Base-by-base conservation (phyloP, 2,797 vertebrate genomes). In the Gambusia yucatana region DNA sequence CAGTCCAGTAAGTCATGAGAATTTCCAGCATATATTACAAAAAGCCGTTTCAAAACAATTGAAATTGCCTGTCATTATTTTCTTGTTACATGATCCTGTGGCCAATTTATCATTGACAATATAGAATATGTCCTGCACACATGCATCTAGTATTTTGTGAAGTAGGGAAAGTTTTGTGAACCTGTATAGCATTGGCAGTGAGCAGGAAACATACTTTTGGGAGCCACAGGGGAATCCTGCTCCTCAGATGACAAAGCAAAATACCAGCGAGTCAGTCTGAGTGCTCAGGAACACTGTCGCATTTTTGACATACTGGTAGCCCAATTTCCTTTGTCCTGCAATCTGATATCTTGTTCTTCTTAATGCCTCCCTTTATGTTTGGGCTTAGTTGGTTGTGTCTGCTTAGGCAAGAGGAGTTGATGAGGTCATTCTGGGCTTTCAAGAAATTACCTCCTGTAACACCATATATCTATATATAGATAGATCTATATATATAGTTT, bases 41-140 rank as follows among this genome's bases (percentile, higher is more conserved):
- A 47, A 25, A 76, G 44, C 1, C 46, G 57, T 77, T 77, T 74
- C 63, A 63, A 46, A 61, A 76, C 36, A 70, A 46, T 81, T 76
- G 10, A 48, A 72, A 48, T 0, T 36, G 20, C 20, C 33, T 22
- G 13, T 74, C 46, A 30, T 78, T 77, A 72, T 41, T 8, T 33
- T 6, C 14, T 44, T 78, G 41, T 73, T 70, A 43, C 47, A 33
- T 74, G 41, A 36, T 63, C 72, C 48, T 44, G 43, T 22, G 43
- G 57, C 16, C 8, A n/a, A n/a, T 73, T 57, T 61, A 44, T 59
- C 16, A 61, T 46, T 57, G 33, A 13, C 33, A 0, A 13, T 59
- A 5, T 47, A 17, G 76, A 72, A 72, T 6, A 16, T 8, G 16
- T 72, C 7, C 7, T 46, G 6, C 28, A 30, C 22, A 72, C 14